Conservation (phyloP, 1,140 invertebrate species). For the Plutomurus gul region DNA sequence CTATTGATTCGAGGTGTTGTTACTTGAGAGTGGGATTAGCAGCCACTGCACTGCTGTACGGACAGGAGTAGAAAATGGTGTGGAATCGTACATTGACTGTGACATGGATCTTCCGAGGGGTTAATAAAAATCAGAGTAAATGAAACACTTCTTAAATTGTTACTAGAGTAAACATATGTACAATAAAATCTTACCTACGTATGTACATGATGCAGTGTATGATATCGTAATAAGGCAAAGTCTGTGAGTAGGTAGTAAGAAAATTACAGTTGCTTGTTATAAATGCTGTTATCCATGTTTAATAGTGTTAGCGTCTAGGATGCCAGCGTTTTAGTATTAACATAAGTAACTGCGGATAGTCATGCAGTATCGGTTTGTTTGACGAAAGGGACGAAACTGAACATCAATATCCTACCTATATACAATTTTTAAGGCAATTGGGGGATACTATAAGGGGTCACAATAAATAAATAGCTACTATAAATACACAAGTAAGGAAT, state of each 20-base stretch:
- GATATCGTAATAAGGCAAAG: too few species aligned
- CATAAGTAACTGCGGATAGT: neutral
- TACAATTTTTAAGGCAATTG: neutral
- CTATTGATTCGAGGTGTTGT: too few species aligned
- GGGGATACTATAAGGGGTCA: conserved; percentile 11
- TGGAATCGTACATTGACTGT: conserved; percentile 23
- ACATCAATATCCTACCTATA: neutral
- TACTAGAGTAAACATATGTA: neutral
- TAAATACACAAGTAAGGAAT: neutral
- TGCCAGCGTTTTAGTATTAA: neutral
- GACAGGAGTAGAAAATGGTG: neutral
- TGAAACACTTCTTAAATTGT: conserved; percentile 7
- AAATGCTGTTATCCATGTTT: too few species aligned
- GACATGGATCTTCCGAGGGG: conserved; percentile 3
- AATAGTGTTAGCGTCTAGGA: too few species aligned
- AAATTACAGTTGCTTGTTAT: neutral
- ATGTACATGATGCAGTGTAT: neutral
- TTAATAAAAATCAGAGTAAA: neutral
- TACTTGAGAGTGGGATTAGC: neutral
- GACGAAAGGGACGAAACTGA: neutral
- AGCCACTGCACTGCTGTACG: neutral
- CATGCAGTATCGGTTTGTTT: neutral
- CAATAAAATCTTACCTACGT: too few species aligned
- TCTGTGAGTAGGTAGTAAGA: too few species aligned
- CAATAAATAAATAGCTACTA: conserved; percentile 28